A percentile compares a stretch with the other conserved stretches of the same genome.
Evolutionary conservation across 2,113 vertebrate species (phyloP).

Genomic region (Grallaria varia): DNA sequence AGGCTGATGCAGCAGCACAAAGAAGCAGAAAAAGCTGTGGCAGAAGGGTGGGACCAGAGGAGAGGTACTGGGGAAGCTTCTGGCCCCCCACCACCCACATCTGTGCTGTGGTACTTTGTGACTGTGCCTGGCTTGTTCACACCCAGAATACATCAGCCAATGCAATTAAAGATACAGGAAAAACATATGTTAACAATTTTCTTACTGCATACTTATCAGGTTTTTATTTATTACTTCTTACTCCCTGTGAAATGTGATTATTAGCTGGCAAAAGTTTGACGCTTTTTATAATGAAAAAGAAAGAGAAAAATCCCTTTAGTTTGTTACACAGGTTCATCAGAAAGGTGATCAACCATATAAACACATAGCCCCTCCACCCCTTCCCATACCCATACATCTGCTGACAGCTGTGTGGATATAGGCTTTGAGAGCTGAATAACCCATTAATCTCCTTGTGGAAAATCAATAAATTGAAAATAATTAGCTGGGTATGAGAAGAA

Average conservation of each 20-base stretch:
- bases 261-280: constrained; percentile 20
- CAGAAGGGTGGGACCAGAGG: not conserved
- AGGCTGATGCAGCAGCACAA: not conserved
- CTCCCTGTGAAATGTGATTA: constrained; percentile 24
- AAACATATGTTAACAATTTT: constrained; percentile 43
- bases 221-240: constrained; percentile 54
- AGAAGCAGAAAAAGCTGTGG: not conserved
- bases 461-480: constrained; percentile 74
- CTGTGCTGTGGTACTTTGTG: not conserved
- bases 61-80: not conserved
- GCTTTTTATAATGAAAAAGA: not conserved
- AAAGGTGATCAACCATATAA: constrained; percentile 26
- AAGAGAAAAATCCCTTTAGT: constrained; percentile 1
- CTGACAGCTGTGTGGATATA: constrained; percentile 49
- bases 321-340: constrained; percentile 23
- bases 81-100: not conserved
- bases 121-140: not conserved
- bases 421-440: constrained; percentile 53
- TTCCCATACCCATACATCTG: not conserved
- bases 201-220: not conserved
- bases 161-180: constrained; percentile 9
- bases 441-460: constrained; percentile 66
- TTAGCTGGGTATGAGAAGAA: constrained; percentile 59
- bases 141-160: not conserved
- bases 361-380: not conserved